These are phyloP conservation scores for Spermophilus dauricus DNA, from an alignment of 2,113 vertebrate species.

Conservation along the genomic window DNA sequence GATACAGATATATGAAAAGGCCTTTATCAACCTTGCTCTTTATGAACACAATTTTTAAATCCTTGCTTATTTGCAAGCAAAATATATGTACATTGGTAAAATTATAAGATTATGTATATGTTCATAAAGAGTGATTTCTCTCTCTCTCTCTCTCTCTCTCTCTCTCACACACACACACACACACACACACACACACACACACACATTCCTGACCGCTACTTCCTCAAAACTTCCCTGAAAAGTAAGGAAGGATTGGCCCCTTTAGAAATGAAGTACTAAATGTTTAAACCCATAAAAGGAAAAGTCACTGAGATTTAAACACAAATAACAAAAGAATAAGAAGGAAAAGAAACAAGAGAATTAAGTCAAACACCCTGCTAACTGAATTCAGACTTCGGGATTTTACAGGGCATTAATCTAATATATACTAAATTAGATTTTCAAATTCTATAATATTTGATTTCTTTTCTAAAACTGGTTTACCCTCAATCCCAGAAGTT, in stretches of 20 bases:
- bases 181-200: not conserved
- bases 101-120: not conserved
- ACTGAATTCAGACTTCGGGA: conserved; percentile 79
- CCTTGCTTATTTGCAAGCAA: conserved; percentile 75
- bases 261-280: conserved; percentile 70
- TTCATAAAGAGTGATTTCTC: conserved; percentile 37
- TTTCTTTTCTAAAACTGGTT: conserved; percentile 84
- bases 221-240: conserved; percentile 43
- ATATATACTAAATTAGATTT: conserved; percentile 81
- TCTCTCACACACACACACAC: too few relatives aligned
- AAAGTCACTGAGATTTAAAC: conserved; percentile 72
- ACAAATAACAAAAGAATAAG: conserved; percentile 61
- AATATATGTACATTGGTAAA: conserved; percentile 57
- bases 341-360: conserved; percentile 75
- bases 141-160: too few relatives aligned
- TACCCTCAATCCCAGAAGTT: conserved; percentile 84
- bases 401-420: conserved; percentile 81
- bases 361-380: conserved; percentile 80
- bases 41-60: conserved; percentile 66
- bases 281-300: conserved; percentile 69
- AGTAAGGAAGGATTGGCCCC: not conserved
- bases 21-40: conserved; percentile 75
- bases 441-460: conserved; percentile 81
- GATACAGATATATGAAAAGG: conserved; percentile 74
- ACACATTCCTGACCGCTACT: not conserved